Conservation (phyloP, 2,113 vertebrate genomes). For the Chaetorhynchus papuensis region DNA sequence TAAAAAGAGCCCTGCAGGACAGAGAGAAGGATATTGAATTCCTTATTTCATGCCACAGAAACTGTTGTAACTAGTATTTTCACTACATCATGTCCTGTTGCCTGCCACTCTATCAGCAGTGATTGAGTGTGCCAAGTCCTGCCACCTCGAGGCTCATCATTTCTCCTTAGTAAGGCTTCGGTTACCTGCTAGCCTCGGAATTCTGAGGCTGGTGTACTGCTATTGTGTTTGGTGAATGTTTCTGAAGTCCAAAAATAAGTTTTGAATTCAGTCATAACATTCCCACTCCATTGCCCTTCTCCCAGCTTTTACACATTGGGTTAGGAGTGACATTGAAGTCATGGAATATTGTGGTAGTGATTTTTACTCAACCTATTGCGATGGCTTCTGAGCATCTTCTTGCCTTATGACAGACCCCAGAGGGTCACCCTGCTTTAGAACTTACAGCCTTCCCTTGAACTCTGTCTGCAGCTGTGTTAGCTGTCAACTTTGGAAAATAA, state of each 20-base stretch:
- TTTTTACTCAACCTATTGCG: background rate
- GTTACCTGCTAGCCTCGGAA: background rate
- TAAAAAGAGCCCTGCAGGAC: background rate
- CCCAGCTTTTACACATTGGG: background rate
- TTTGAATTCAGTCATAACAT: background rate
- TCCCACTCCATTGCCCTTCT: fast-evolving
- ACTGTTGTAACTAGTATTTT: background rate
- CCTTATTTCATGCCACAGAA: background rate
- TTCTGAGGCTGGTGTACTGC: background rate
- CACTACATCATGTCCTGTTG: background rate
- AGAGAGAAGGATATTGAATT: background rate
- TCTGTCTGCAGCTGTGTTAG: background rate
- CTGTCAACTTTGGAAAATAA: background rate
- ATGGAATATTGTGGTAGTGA: background rate
- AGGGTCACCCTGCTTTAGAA: background rate
- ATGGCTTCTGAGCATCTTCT: background rate
- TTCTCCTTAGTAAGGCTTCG: background rate
- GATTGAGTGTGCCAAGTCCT: background rate
- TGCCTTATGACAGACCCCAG: background rate
- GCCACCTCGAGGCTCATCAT: background rate
- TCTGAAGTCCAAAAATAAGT: background rate
- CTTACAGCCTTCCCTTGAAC: background rate
- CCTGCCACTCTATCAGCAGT: background rate
- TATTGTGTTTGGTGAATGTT: background rate
- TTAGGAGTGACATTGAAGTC: background rate